phyloP scores from a whole-genome alignment of 1,140 invertebrate species.

The Rhopalosiphum padi region DNA sequence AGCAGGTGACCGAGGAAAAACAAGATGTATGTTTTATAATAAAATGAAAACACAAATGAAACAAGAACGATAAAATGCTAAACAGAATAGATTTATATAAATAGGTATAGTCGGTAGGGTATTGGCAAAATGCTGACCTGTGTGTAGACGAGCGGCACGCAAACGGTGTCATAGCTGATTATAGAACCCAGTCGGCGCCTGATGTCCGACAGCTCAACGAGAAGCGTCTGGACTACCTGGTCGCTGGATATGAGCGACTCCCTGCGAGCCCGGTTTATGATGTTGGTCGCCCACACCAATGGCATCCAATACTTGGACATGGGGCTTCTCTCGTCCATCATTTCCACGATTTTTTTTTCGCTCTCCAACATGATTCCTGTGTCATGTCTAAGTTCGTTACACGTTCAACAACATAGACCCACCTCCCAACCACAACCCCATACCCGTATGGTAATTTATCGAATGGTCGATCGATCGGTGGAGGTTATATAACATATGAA shows the following conservation, averaged over 20 bases:
- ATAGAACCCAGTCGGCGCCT: constrained; percentile 78
- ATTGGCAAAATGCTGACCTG: constrained; percentile 72
- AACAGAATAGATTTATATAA: constrained; percentile 4
- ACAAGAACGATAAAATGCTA: constrained; percentile 17
- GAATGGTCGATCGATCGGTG: neutral
- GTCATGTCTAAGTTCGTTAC: constrained; percentile 56
- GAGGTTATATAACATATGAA: neutral
- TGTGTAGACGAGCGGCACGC: constrained; percentile 96
- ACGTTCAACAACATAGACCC: neutral
- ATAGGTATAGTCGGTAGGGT: constrained; percentile 53
- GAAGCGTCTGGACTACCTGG: constrained; percentile 84
- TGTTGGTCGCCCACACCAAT: constrained; percentile 88
- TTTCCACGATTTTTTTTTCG: constrained; percentile 87
- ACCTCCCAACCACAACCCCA: neutral
- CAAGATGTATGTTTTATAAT: constrained; percentile 10
- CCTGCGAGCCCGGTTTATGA: constrained; percentile 84
- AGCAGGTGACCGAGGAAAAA: constrained; percentile 4
- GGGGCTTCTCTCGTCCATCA: constrained; percentile 81
- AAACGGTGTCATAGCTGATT: constrained; percentile 95
- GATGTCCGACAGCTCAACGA: constrained; percentile 85
- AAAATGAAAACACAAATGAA: constrained; percentile 50
- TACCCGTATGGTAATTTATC: neutral
- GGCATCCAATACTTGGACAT: constrained; percentile 96
- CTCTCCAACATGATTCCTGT: constrained; percentile 88
- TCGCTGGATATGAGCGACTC: constrained; percentile 83